Evolutionary conservation across 2,113 vertebrate species (phyloP), one percentile per base, ranked within the genome.

Genomic region (Psilopogon haemacephalus): DNA sequence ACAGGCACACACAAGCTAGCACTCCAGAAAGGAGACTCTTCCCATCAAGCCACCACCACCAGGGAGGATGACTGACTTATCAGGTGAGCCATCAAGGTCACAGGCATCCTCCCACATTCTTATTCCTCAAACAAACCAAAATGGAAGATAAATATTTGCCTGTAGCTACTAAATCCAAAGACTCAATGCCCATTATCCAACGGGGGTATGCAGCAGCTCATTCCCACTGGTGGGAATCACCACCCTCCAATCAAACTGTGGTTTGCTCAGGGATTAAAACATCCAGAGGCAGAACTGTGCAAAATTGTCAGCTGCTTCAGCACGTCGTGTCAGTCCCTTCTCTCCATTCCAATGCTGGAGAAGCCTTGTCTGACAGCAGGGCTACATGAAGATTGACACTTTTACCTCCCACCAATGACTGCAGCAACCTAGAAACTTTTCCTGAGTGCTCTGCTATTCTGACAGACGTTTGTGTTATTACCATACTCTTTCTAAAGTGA

Each of bases 121-220:
- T 37, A 12, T 21, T 68, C 65, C 65, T 72, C 93, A 85, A 63
- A 56, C 24, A 24, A 77, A 81, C 21, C 60, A 33, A 68, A 88
- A 77, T 23, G 40, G 71, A 50, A 63, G 55, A 35, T 8, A 81
- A 85, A 73, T 58, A 62, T 76, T 85, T 81, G 28, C 75, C 4
- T 44, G n/a, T 2, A 35, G 27, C 72, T 50, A 35, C 77, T 65
- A 50, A 91, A 70, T 15, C 68, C 68, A 21, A 48, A 50, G 72
- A 32, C 52, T 35, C 35, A 0, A 27, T 15, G 40, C 30, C 82
- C 28, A 12, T 33, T 42, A 44, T 18, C 23, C 55, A n/a, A 42
- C 32, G 12, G 1, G 3, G 37, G 68, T 15, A 32, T 1, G 2
- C 2, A 8, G 40, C 1, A 58, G 52, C 63, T 76, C 30, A 1